These are phyloP conservation scores for Drosophila subsilvestris DNA, from an alignment of 2,888 invertebrate genomes.

Conservation along the genomic window DNA sequence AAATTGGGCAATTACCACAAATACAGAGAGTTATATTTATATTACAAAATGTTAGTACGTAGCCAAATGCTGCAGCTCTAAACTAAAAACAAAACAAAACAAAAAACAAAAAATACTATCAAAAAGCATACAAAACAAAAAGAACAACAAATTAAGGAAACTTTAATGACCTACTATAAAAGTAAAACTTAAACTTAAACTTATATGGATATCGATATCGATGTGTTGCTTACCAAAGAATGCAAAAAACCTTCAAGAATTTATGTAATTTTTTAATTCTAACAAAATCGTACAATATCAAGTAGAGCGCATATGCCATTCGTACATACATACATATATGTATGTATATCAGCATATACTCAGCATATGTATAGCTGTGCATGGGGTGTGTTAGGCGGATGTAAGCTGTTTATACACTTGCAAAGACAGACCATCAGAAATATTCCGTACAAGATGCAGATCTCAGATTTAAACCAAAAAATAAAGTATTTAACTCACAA, in stretches of 20 bases:
- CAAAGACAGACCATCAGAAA: neutral
- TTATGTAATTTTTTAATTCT: slow-evolving; percentile 25
- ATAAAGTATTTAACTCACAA: too few species aligned
- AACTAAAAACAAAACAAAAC: neutral
- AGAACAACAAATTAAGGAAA: neutral
- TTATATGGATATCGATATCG: slow-evolving; percentile 24
- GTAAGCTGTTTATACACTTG: neutral
- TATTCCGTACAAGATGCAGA: neutral
- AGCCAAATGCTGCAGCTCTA: neutral
- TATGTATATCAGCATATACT: slow-evolving; percentile 14
- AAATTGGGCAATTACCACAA: neutral
- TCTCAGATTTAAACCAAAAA: too few species aligned
- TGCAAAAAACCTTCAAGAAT: slow-evolving; percentile 25
- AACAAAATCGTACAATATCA: slow-evolving; percentile 27
- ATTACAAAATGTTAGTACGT: slow-evolving; percentile 21
- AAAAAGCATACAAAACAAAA: neutral
- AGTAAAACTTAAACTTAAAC: neutral
- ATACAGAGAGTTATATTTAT: slow-evolving; percentile 36
- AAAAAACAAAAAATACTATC: neutral
- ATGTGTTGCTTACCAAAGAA: slow-evolving; percentile 19
- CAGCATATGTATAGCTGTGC: neutral
- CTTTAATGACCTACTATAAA: neutral
- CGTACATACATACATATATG: slow-evolving; percentile 2
- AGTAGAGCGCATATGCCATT: neutral
- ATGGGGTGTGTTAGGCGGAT: too few species aligned